phyloP scores from a whole-genome alignment of 2,113 vertebrate species.

The Todiramphus saurophagus region DNA sequence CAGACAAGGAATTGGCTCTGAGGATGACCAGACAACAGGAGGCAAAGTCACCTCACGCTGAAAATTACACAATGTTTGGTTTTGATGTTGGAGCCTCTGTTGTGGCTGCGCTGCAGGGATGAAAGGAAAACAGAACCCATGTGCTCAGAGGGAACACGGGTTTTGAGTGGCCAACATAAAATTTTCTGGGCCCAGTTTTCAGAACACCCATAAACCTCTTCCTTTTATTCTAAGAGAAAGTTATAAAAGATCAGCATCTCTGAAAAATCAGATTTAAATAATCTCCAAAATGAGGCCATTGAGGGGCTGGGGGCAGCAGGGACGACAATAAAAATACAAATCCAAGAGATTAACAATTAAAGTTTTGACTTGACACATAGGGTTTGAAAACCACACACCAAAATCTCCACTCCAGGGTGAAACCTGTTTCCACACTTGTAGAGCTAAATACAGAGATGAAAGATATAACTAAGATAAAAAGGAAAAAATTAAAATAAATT shows the following conservation, averaged over 20 bases:
- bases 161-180: not conserved
- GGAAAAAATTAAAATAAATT: not conserved
- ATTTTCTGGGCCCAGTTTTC: not conserved
- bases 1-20: not conserved
- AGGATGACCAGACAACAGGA: not conserved
- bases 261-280: not conserved
- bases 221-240: not conserved
- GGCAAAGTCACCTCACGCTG: not conserved
- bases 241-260: not conserved
- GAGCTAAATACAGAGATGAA: slow-evolving; percentile 46
- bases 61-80: not conserved
- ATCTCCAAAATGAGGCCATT: not conserved
- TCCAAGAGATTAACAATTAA: not conserved
- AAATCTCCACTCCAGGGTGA: slow-evolving; percentile 75
- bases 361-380: not conserved
- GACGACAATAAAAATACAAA: not conserved
- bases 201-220: not conserved
- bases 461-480: slow-evolving; percentile 56
- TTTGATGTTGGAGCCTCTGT: not conserved
- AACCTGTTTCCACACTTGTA: slow-evolving; percentile 69
- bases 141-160: not conserved
- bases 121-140: not conserved
- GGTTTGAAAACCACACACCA: slow-evolving; percentile 51
- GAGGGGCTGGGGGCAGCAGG: not conserved
- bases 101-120: not conserved